Base-by-base conservation (phyloP, 2,888 invertebrate species). In the Leucania comma region DNA sequence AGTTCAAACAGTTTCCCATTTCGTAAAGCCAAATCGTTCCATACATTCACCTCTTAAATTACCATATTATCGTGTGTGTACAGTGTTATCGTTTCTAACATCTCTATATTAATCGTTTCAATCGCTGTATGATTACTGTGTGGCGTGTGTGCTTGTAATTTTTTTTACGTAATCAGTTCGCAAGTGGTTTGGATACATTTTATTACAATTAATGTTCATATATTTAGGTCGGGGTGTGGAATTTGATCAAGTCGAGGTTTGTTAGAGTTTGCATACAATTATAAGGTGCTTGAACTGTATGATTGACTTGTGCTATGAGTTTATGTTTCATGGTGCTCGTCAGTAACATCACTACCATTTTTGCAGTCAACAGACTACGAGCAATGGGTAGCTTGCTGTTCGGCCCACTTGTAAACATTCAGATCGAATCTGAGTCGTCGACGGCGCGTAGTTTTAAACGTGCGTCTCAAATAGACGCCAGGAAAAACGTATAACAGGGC, bases 71-170 rank as follows among this genome's bases (percentile, higher is more conserved):
- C 75, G 78, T 78, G 73, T 80, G 75, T 82, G 75, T 78, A 56
- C 60, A 35, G 22, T 54, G 54, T 82, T 85, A 85, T 85, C 85
- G 67, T 26, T 22, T n/a, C 57, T 14, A 35, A 71, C 42, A 85
- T 83, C 86, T 14, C 26, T 71, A 68, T 75, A 65, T 81, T 83
- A 82, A 78, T 78, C 72, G 51, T 68, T 67, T 54, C 82, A 70
- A 84, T 83, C 58, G 84, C 56, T 65, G 9, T 78, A 70, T 83
- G 86, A 85, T 85, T 85, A 82, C 82, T n/a, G 20, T 72, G 78
- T 85, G 54, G 84, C 84, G 84, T 85, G 84, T 84, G 62, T 85
- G 82, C 71, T 68, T 79, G 84, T 78, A 83, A 78, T 84, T 81
- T 83, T 71, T 73, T 78, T 75, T 71, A 72, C 68, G 80, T 82